A percentile compares a stretch with the other conserved stretches of the same genome.
phyloP scores from a whole-genome alignment of 2,888 invertebrate genomes.

The Agonum fuliginosum region DNA sequence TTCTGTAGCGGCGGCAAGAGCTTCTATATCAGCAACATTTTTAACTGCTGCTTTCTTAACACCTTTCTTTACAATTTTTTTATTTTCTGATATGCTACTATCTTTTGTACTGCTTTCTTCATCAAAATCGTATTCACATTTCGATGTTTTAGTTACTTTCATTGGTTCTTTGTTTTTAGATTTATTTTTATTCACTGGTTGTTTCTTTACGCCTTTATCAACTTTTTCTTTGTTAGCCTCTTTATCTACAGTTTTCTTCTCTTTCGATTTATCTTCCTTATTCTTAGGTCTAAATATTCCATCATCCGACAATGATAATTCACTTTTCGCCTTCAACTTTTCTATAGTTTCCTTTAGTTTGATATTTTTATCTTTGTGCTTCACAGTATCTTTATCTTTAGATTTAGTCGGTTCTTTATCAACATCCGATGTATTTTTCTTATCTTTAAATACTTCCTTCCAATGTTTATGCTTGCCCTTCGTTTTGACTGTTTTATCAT shows the following conservation, averaged over 20 bases:
- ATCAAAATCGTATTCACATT: slow-evolving; percentile 65
- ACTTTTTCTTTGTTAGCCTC: slow-evolving; percentile 66
- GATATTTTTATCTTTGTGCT: slow-evolving; percentile 70
- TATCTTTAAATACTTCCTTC: slow-evolving; percentile 67
- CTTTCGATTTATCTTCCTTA: slow-evolving; percentile 56
- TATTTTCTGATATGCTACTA: slow-evolving; percentile 65
- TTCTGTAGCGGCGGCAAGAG: slow-evolving; percentile 82
- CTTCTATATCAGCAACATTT: slow-evolving; percentile 75
- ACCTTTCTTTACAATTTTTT: slow-evolving; percentile 64
- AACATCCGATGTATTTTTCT: slow-evolving; percentile 61
- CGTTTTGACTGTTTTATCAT: slow-evolving; percentile 64
- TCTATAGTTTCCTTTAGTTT: slow-evolving; percentile 76
- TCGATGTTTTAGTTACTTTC: slow-evolving; percentile 60
- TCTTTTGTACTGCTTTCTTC: slow-evolving; percentile 68
- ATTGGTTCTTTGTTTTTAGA: slow-evolving; percentile 63
- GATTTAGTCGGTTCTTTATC: slow-evolving; percentile 64
- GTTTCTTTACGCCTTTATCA: slow-evolving; percentile 63
- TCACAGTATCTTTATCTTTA: slow-evolving; percentile 14
- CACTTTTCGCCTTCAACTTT: slow-evolving; percentile 79
- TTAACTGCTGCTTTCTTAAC: slow-evolving; percentile 64
- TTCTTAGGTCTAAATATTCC: slow-evolving; percentile 64
- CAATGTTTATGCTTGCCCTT: slow-evolving; percentile 67
- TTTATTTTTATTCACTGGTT: slow-evolving; percentile 62
- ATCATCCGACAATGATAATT: slow-evolving; percentile 72
- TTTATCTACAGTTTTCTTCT: slow-evolving; percentile 60